Base-by-base conservation (phyloP, 2,113 vertebrate genomes). In the Otus sunia region DNA sequence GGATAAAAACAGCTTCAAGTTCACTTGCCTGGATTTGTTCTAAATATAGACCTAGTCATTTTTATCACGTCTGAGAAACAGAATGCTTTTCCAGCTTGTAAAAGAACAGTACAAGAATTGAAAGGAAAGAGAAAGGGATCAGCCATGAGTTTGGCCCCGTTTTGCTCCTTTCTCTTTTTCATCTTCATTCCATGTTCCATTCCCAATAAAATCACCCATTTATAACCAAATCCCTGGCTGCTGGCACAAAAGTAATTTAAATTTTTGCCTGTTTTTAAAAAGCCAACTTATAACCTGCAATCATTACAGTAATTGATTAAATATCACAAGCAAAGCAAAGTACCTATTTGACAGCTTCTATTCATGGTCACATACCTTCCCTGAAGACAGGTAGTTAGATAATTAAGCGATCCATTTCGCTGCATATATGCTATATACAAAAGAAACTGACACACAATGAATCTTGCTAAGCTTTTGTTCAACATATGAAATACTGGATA, bases 381-480 rank as follows among this genome's bases (percentile, higher is more conserved):
- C 97, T 52, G 36, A 97, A 98, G 97, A 97, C 97, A 98, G 98
- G 96, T 96, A 97, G 97, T 91, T 96, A 93, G 90, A 94, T 97
- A 97, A 98, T 98, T 97, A 98, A 97, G 96, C 23, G 30, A 97
- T 97, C 97, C 95, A 96, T 96, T 97, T 97, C 82, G 23, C 94
- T 93, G 91, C 92, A 56, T 97, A 96, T 91, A 92, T 92, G 90
- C 93, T 86, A 97, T 82, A 80, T 84, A 94, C 96, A 97, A 96
- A 97, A 97, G 97, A 88, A 91, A 94, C 88, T 85, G 95, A 79
- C 96, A 93, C 96, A 97, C 92, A 96, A 96, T 96, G 97, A 98
- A 97, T 96, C 94, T 90, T 96, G 83, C 85, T 96, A 95, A 81
- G 96, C 97, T 98, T 98, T 97, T 95, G 94, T 98, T 98, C 96